Base-by-base conservation (phyloP, 2,113 vertebrate species). In the Phoxinus phoxinus region DNA sequence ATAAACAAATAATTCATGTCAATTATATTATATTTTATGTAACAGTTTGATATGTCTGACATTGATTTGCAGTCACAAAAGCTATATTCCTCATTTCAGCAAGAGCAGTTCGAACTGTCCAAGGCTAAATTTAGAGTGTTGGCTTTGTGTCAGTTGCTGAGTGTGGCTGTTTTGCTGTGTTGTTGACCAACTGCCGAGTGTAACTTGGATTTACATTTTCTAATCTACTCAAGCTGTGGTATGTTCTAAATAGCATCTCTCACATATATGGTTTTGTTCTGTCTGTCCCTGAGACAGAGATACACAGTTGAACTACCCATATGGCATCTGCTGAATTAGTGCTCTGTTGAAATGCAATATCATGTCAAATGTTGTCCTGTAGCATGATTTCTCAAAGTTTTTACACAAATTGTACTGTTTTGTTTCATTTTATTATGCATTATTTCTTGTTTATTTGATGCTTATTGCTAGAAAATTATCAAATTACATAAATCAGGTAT, bases 81-180 rank as follows among this genome's bases (percentile, higher is more conserved):
- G n/a, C 44, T 53, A 17, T 75, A 61, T 79, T 84, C 41, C 63
- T 74, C 59, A 56, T 65, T 63, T 80, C 41, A 65, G 10, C 35
- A 73, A 84, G n/a, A 10, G 37, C 44, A 73, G 46, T 21, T 25
- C 15, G 37, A n/a, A 77, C 19, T 48, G 9, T 21, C 51, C 44
- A 58, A 80, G 56, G 13, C 41, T 61, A 79, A 37, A 84, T 79
- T 87, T 78, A 78, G 69, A 81, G 37, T 73, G 65, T 73, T 63
- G 44, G 71, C 56, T 73, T 59, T 84, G 32, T 69, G 46, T 11
- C 2, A 53, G 81, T 9, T n/a, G 44, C 75, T 23, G 67, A 30
- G 41, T 74, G 35, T 87, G 67, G 67, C 86, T 71, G 61, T 51
- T 69, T 65, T 63, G 17, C 51, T 84, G 76, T 48, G 41, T 56